A percentile compares a stretch with the other conserved stretches of the same genome.
Conservation (phyloP, 2,113 vertebrate species). For the Propithecus coquereli region DNA sequence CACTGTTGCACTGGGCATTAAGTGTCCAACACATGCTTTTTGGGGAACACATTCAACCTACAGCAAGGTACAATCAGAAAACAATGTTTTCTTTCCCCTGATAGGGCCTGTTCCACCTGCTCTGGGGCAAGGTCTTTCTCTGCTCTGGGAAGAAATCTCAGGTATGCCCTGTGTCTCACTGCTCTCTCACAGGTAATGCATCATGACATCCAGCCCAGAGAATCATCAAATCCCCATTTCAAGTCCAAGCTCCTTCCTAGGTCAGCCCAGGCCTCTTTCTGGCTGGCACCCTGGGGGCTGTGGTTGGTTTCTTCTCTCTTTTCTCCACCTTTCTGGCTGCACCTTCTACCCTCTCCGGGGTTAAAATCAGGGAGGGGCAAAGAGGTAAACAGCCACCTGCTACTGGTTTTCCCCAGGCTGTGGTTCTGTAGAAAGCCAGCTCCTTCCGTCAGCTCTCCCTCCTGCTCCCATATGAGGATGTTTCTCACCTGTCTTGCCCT, state of each 20-base stretch:
- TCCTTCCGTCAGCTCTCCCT: neutral
- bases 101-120: neutral
- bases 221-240: neutral
- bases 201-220: no score
- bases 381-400: neutral
- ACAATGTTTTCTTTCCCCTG: neutral
- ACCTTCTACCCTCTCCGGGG: neutral
- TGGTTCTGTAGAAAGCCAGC: accelerated
- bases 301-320: neutral
- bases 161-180: accelerated
- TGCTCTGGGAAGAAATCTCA: neutral
- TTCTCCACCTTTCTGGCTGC: neutral
- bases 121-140: neutral
- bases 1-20: neutral
- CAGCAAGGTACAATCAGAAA: neutral
- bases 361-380: neutral
- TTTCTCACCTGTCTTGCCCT: neutral
- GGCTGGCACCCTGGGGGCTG: neutral
- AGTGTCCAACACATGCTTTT: neutral
- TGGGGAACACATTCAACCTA: neutral
- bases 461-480: neutral
- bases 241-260: neutral
- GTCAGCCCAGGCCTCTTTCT: neutral
- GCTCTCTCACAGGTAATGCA: neutral
- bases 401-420: neutral